Percentiles rank a stretch among this genome's conserved stretches.
These are phyloP conservation scores for Chloebia gouldiae DNA, from an alignment of 2,113 vertebrate species.

Conservation along the genomic window DNA sequence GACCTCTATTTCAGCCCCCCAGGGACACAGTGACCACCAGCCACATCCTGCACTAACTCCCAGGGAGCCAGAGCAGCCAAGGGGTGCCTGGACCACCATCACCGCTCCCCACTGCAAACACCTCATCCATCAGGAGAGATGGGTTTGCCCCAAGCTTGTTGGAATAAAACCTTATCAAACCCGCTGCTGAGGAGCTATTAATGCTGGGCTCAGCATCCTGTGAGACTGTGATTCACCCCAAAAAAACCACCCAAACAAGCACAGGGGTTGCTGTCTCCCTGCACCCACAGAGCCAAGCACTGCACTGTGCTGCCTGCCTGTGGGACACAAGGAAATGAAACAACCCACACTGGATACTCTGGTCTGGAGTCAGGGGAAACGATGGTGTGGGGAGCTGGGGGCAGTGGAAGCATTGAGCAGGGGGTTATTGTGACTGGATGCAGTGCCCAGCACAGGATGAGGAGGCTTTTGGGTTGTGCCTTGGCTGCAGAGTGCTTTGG, in stretches of 20 bases:
- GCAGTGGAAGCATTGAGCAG: rapidly evolving
- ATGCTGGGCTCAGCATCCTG: neutral
- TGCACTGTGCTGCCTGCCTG: neutral
- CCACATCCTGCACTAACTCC: neutral
- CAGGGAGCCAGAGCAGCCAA: neutral
- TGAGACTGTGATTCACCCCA: neutral
- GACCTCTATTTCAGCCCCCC: neutral
- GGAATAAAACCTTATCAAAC: neutral
- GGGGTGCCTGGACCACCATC: neutral
- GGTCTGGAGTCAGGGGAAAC: neutral
- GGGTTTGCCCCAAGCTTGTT: neutral
- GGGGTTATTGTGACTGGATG: neutral
- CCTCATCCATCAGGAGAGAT: neutral
- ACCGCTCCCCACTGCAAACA: neutral
- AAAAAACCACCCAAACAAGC: neutral
- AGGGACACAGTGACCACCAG: neutral
- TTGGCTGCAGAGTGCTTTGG: neutral
- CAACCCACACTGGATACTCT: rapidly evolving
- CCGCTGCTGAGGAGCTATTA: neutral
- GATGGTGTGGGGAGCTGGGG: neutral
- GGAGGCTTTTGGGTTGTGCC: neutral
- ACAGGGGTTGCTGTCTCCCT: neutral
- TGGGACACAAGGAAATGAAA: neutral
- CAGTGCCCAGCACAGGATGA: rapidly evolving
- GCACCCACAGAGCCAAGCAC: rapidly evolving